Evolutionary conservation across 2,797 vertebrate species (phyloP), one percentile per base, ranked within the genome.

Genomic region (Taeniopygia guttata): DNA sequence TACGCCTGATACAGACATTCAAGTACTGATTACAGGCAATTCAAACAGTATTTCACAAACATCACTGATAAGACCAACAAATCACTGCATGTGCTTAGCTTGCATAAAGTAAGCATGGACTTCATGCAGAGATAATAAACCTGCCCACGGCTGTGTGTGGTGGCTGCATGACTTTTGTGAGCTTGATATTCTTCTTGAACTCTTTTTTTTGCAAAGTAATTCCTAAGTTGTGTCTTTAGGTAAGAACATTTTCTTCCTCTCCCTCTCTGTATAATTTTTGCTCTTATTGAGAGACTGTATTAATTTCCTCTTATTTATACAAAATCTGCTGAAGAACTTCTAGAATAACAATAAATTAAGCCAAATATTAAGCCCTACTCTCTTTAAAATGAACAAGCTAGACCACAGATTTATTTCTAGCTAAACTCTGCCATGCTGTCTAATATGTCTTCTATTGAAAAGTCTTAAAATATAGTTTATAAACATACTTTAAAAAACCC

Each of bases 1-100:
- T 34, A 13, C 0, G 5, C 10, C 63, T 0, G 1, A 84, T n/a
- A 66, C 4, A 29, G 52, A 73, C 20, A 64, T 8, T 30, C 21
- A 30, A 8, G 42, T 67, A 42, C 42, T 10, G 32, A 72, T 72
- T 45, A 23, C 38, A 81, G 38, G 25, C 77, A 55, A 69, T 43
- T 62, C 66, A 59, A 82, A 46, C 73, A 49, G 64, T 14, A 16
- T 52, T 67, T 77, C 83, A 77, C 54, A 54, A 90, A 52, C 20
- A 5, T 0, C 13, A 52, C 19, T 62, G 86, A 5, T 62, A 81
- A 49, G 66, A 38, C 12, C 36, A 56, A n/a, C 7, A 40, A 74
- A 43, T 32, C 55, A 58, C 10, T 27, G 30, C 0, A 5, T 3
- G 21, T 21, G n/a, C 62, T 81, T 13, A 19, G 66, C 40, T 63